Percentiles rank a stretch among this genome's conserved stretches.
These are phyloP conservation scores for Adineta ricciae DNA, from an alignment of 2,888 invertebrate genomes.

Conservation along the genomic window DNA sequence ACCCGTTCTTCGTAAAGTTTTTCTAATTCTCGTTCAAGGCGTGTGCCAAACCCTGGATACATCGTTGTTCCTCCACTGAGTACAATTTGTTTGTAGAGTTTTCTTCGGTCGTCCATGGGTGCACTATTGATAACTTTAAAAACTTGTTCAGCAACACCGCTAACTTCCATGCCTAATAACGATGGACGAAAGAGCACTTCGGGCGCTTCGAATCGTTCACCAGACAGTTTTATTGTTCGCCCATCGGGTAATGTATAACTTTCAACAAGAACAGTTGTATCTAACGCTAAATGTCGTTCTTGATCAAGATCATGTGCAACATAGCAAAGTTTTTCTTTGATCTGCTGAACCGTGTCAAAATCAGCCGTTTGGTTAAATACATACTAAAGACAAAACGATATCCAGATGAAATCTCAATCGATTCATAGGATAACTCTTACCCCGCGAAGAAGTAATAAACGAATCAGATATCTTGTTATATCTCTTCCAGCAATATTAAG, in stretches of 20 bases:
- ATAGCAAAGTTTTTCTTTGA: conserved; percentile 97
- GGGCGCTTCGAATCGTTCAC: conserved; percentile 91
- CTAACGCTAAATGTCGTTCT: conserved; percentile 85
- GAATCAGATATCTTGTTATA: conserved; percentile 91
- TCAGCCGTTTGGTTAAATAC: conserved; percentile 99
- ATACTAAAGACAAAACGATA: conserved; percentile 63
- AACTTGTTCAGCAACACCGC: conserved; percentile 64
- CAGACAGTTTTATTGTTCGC: conserved; percentile 52
- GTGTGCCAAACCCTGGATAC: conserved; percentile 94
- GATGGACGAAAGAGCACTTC: conserved; percentile 98
- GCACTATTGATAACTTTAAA: conserved; percentile 95
- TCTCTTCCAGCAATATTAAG: conserved; percentile 94
- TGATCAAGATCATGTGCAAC: conserved; percentile 96
- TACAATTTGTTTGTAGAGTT: conserved; percentile 95
- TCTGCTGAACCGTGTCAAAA: conserved; percentile 95
- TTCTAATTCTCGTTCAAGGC: conserved; percentile 91
- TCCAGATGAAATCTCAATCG: too few species aligned
- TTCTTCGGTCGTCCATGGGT: conserved; percentile 86
- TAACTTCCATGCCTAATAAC: conserved; percentile 93
- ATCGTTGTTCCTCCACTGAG: conserved; percentile 96
- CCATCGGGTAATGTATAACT: conserved; percentile 33
- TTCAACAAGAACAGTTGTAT: conserved; percentile 75
- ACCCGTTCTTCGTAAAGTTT: conserved; percentile 91
- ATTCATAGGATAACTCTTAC: conserved; percentile 54
- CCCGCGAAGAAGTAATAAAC: conserved; percentile 50